These are phyloP conservation scores for Glossophaga mutica DNA, from an alignment of 2,797 vertebrate genomes.

Conservation along the genomic window DNA sequence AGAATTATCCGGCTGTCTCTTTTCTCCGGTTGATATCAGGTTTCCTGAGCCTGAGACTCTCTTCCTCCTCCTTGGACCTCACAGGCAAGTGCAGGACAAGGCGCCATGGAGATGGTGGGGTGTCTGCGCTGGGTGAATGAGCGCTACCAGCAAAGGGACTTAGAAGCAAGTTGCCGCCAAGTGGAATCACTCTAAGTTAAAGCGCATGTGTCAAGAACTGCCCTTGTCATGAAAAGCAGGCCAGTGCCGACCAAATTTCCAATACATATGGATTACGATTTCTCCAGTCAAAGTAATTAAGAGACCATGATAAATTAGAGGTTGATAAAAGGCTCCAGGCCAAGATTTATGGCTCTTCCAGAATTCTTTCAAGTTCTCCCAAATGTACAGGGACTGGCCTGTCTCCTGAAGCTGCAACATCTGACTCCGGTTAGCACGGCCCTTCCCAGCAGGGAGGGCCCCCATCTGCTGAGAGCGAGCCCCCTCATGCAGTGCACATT, in stretches of 20 bases:
- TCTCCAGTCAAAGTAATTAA: conserved; percentile 81
- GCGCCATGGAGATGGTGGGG: fast-evolving
- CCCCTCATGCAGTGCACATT: conserved; percentile 50
- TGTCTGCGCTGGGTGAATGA: not conserved
- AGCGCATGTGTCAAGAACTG: not conserved
- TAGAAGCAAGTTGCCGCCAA: not conserved
- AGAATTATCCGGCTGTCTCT: not conserved
- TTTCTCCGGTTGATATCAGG: not conserved
- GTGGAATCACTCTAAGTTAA: conserved; percentile 1
- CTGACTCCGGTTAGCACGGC: conserved; percentile 83
- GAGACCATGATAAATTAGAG: conserved; percentile 82
- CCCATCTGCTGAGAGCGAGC: conserved; percentile 70
- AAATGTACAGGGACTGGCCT: conserved; percentile 74
- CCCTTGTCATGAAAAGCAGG: conserved; percentile 59
- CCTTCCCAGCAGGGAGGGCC: conserved; percentile 76
- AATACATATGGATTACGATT: conserved; percentile 79
- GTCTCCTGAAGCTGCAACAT: conserved; percentile 79
- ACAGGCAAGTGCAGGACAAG: fast-evolving
- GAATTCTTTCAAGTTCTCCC: conserved; percentile 82
- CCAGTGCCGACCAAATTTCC: conserved; percentile 61
- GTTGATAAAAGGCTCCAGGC: conserved; percentile 82
- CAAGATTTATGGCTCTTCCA: conserved; percentile 80
- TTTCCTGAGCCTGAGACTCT: not conserved
- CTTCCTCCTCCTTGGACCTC: not conserved
- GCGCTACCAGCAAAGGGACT: fast-evolving